phyloP scores from a whole-genome alignment of 1,140 invertebrate species.

The Trichonephila inaurata region DNA sequence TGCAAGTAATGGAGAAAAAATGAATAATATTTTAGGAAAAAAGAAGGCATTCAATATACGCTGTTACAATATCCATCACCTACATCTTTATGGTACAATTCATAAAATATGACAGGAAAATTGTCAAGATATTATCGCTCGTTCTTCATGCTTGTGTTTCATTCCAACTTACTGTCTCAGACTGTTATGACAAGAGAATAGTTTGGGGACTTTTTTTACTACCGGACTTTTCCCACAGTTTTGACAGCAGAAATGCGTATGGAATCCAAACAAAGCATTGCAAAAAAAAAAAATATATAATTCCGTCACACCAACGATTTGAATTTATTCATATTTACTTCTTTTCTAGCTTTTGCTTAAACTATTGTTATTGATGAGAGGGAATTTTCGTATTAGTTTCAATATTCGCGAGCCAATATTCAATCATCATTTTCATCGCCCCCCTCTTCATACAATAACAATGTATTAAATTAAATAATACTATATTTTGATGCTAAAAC shows the following conservation, averaged over 20 bases:
- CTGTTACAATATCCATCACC: conserved; percentile 15
- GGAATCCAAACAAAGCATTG: not conserved
- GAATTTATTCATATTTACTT: too few species aligned
- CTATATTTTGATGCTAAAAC: too few species aligned
- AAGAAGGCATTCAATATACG: not conserved
- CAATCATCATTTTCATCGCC: too few species aligned
- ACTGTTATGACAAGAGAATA: too few species aligned
- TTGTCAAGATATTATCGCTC: not conserved
- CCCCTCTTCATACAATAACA: too few species aligned
- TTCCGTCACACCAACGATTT: too few species aligned
- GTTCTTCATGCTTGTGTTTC: not conserved
- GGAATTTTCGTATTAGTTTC: too few species aligned
- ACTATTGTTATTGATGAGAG: too few species aligned
- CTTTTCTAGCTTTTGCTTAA: too few species aligned
- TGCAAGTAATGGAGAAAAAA: not conserved
- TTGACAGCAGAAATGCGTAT: not conserved
- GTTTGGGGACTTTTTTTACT: too few species aligned
- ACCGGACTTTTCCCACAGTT: not conserved
- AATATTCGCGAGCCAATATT: too few species aligned
- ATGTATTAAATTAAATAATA: too few species aligned
- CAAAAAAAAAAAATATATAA: not conserved
- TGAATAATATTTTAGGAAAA: not conserved
- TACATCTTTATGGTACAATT: not conserved
- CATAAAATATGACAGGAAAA: not conserved
- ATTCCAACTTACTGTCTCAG: not conserved